Base-by-base conservation (phyloP, 2,888 invertebrate genomes). In the Andrena bucephala region DNA sequence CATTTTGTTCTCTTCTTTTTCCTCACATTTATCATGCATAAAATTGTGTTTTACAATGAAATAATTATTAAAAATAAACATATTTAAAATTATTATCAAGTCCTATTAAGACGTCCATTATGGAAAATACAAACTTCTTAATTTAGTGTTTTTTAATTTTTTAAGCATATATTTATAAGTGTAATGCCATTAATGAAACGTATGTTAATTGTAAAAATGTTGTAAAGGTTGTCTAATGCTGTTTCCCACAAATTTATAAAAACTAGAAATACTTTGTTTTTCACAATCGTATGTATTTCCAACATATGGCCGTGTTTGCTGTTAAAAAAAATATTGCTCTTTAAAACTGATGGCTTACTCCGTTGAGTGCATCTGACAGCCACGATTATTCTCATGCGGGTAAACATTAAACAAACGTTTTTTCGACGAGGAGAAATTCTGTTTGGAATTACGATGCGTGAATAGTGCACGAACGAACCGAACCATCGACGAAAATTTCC, bases 361-460 rank as follows among this genome's bases (percentile, higher is more conserved):
- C 10, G 74, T 24, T 36, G 73, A 48, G 69, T 77, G 76, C 62
- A 54, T 48, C 42, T 57, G 79, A 69, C 71, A 75, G 57, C 5
- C 63, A 52, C 52, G 65, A 65, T 74, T 67, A 71, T 60, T 75
- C 63, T 71, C 67, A 50, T 68, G 52, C 62, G 54, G 54, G 62
- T 68, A 57, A 72, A 72, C 54, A 54, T n/a, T 48, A 60, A 29
- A 70, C 71, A 52, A 52, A 52, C n/a, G 48, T 48, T 73, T 78
- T 78, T 77, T 66, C 48, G 29, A 54, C 54, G 33, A n/a, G 24
- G 13, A 54, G 75, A 70, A 54, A 76, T 72, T 60, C 36, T 36
- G 60, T 57, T 77, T 59, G 63, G 27, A 76, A 65, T 76, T 76
- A 76, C 71, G 10, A 60, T 13, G 75, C 65, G 59, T 65, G 63